These are phyloP conservation scores for Pterobdella sp. DNA, from an alignment of 2,888 invertebrate species.

Conservation along the genomic window DNA sequence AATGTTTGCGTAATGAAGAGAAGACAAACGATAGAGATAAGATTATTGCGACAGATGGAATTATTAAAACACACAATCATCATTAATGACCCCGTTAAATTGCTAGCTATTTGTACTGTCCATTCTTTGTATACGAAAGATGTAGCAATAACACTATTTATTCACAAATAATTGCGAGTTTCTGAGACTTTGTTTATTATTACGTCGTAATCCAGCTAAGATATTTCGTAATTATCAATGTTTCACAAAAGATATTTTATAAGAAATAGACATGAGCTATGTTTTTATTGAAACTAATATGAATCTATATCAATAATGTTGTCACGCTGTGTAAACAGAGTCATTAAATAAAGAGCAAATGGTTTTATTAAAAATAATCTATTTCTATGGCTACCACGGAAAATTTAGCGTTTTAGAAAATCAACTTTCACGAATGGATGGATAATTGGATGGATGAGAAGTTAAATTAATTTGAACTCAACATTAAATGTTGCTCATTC, in stretches of 20 bases:
- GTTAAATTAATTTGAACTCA: no score
- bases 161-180: background rate
- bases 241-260: background rate
- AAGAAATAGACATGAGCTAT: background rate
- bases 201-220: background rate
- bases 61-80: background rate
- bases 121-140: background rate
- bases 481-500: no score
- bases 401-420: background rate
- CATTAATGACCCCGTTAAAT: background rate
- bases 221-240: background rate
- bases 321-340: background rate
- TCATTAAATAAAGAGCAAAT: background rate
- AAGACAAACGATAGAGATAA: background rate
- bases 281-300: background rate
- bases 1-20: constrained; percentile 4
- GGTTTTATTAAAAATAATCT: background rate
- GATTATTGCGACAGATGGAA: constrained; percentile 14
- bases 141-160: background rate
- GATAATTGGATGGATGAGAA: constrained; percentile 6
- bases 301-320: background rate
- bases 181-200: background rate
- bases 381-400: background rate
- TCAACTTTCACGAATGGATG: background rate
- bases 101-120: background rate